Conservation (phyloP, 2,113 vertebrate genomes). For the Crotalus viridis region DNA sequence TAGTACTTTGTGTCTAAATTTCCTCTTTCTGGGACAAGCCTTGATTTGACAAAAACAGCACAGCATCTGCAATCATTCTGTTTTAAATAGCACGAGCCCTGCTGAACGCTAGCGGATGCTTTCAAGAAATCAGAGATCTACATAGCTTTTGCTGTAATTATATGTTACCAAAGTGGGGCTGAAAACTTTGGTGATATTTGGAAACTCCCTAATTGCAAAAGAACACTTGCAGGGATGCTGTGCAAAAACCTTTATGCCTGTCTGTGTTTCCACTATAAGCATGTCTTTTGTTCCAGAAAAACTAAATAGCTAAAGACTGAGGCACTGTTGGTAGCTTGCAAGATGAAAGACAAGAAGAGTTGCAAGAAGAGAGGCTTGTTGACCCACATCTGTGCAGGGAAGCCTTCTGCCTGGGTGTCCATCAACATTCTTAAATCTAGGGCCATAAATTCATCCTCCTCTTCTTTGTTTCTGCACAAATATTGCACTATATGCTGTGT, state of each 20-base stretch:
- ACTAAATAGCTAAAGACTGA: not conserved
- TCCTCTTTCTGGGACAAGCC: slow-evolving; percentile 37
- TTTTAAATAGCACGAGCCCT: not conserved
- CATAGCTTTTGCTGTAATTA: not conserved
- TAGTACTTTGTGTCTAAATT: slow-evolving; percentile 40
- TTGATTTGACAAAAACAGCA: slow-evolving; percentile 11
- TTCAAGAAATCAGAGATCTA: not conserved
- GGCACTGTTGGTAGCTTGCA: not conserved
- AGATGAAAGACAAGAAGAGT: not conserved
- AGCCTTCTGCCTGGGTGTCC: not conserved
- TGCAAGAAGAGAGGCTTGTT: not conserved
- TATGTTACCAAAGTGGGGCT: not conserved
- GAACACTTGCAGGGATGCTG: not conserved
- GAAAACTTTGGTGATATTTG: not conserved
- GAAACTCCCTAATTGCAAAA: not conserved
- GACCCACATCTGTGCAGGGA: not conserved
- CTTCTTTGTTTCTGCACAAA: not conserved
- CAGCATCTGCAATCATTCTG: not conserved
- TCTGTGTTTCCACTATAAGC: not conserved
- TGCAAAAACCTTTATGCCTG: not conserved
- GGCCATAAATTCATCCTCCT: not conserved
- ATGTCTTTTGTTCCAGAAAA: not conserved
- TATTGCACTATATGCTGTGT: not conserved
- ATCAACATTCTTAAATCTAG: not conserved
- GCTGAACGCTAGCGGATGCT: not conserved